Percentiles rank a stretch among this genome's conserved stretches.
phyloP scores from a whole-genome alignment of 2,113 vertebrate species.

The Halcyon senegalensis region DNA sequence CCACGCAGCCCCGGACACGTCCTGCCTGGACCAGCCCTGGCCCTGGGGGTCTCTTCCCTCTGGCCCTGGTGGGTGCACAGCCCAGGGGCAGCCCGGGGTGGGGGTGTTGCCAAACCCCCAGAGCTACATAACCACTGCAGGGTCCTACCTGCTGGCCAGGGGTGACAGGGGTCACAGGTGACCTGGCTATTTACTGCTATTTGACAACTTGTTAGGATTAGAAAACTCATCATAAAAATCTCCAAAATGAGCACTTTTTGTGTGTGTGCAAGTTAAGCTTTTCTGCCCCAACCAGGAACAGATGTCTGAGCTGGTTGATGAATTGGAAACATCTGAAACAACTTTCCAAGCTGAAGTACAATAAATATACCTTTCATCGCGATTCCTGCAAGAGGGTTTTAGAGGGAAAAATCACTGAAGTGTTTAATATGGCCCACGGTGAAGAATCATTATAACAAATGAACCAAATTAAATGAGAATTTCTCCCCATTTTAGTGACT shows the following conservation, averaged over 20 bases:
- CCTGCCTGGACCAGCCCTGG: not conserved
- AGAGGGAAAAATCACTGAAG: conserved; percentile 71
- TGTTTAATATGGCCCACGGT: conserved; percentile 58
- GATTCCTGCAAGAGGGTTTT: conserved; percentile 74
- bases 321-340: conserved; percentile 97
- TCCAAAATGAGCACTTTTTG: conserved; percentile 81
- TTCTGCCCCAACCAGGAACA: conserved; percentile 87
- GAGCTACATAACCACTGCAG: accelerated
- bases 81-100: accelerated
- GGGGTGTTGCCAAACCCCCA: accelerated
- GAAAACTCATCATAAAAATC: conserved; percentile 74
- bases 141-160: not conserved
- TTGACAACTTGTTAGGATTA: conserved; percentile 83
- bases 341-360: conserved; percentile 85
- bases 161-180: accelerated
- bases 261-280: conserved; percentile 76
- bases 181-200: conserved; percentile 52
- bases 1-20: not conserved
- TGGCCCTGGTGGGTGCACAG: accelerated
- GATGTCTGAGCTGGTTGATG: conserved; percentile 86
- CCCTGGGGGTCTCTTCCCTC: not conserved
- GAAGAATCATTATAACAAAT: conserved; percentile 42
- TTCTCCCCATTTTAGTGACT: conserved; percentile 26
- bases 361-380: conserved; percentile 94
- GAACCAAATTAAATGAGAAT: conserved; percentile 46